phyloP scores from a whole-genome alignment of 2,888 invertebrate species.

The Aradus depressus region DNA sequence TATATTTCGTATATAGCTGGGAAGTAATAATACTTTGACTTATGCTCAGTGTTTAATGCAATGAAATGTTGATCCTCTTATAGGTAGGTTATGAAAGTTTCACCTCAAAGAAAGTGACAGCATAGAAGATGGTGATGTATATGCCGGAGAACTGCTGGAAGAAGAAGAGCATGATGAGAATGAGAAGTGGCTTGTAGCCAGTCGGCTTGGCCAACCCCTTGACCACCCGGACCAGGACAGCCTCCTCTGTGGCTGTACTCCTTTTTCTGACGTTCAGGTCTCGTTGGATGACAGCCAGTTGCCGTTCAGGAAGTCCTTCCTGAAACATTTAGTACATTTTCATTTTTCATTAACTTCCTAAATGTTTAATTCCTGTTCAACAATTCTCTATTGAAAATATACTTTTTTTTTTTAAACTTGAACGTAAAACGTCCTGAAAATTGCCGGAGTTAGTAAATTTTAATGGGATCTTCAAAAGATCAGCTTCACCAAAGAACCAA shows the following conservation, averaged over 20 bases:
- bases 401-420: too few relatives aligned
- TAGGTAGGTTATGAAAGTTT: too few relatives aligned
- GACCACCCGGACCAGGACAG: constrained; percentile 25
- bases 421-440: too few relatives aligned
- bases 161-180: constrained; percentile 45
- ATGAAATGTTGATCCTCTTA: too few relatives aligned
- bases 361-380: too few relatives aligned
- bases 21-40: too few relatives aligned
- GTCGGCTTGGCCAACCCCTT: constrained; percentile 42
- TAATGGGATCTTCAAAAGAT: too few relatives aligned
- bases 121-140: constrained; percentile 50
- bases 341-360: neutral
- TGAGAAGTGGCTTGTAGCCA: constrained; percentile 46
- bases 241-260: constrained; percentile 37
- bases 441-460: too few relatives aligned
- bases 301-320: constrained; percentile 41
- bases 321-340: neutral
- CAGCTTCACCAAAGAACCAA: too few relatives aligned
- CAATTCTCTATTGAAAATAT: too few relatives aligned
- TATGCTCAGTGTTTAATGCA: too few relatives aligned
- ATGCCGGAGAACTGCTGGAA: constrained; percentile 51
- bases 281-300: constrained; percentile 42
- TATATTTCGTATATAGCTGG: too few relatives aligned
- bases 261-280: constrained; percentile 42
- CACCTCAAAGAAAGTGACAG: constrained; percentile 48